These are phyloP conservation scores for Thalpophila matura DNA, from an alignment of 2,888 invertebrate species.

Conservation along the genomic window DNA sequence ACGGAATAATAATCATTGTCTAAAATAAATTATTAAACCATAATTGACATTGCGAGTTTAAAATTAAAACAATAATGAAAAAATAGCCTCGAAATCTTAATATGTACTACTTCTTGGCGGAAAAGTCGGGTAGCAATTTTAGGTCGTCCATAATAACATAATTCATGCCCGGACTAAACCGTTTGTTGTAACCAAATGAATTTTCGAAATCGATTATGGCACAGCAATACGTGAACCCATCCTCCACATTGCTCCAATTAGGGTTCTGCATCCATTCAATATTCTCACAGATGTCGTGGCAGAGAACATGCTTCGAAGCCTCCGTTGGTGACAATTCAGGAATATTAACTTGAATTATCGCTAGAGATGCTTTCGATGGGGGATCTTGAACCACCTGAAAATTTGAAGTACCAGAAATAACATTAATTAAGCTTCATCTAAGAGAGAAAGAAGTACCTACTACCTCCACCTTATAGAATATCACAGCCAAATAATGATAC, in stretches of 20 bases:
- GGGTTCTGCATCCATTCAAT: slow-evolving; percentile 70
- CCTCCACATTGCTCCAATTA: slow-evolving; percentile 66
- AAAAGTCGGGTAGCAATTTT: background rate
- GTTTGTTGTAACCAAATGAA: slow-evolving; percentile 58
- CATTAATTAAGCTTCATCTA: background rate
- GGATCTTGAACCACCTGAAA: slow-evolving; percentile 76
- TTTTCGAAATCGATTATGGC: slow-evolving; percentile 68
- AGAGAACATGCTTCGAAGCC: slow-evolving; percentile 61
- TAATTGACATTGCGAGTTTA: too few relatives aligned
- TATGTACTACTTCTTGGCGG: background rate
- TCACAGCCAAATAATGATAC: too few relatives aligned
- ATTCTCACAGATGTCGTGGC: slow-evolving; percentile 70
- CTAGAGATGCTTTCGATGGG: slow-evolving; percentile 66
- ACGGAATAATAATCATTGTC: too few relatives aligned
- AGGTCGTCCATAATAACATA: slow-evolving; percentile 20
- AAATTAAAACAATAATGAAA: too few relatives aligned
- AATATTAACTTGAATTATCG: slow-evolving; percentile 77
- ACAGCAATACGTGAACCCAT: slow-evolving; percentile 78
- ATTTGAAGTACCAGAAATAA: slow-evolving; percentile 1
- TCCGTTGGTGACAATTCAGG: slow-evolving; percentile 68
- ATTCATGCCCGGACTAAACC: slow-evolving; percentile 54
- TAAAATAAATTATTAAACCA: too few relatives aligned
- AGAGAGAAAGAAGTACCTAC: background rate
- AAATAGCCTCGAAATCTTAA: too few relatives aligned
- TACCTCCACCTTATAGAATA: too few relatives aligned